These are phyloP conservation scores for Ethmia dodecea DNA, from an alignment of 2,888 invertebrate species.

Conservation along the genomic window DNA sequence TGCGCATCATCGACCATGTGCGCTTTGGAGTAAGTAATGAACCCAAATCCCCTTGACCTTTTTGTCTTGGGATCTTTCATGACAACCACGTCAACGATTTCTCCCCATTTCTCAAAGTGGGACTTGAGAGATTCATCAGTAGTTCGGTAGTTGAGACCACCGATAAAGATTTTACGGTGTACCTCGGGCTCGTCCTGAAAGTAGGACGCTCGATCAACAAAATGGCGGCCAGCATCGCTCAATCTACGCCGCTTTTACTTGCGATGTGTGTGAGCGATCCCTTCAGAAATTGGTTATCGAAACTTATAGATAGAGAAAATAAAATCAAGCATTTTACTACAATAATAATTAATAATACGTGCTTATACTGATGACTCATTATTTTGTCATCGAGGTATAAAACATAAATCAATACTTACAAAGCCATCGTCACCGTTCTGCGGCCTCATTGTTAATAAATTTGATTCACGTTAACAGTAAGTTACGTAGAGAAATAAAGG, in stretches of 20 bases:
- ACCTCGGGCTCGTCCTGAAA: constrained; percentile 87
- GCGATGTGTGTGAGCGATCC: too few species aligned
- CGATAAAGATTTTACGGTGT: constrained; percentile 95
- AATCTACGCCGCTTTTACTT: constrained; percentile 5
- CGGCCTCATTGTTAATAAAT: constrained; percentile 52
- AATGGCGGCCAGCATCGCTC: constrained; percentile 54
- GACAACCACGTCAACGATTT: constrained; percentile 96
- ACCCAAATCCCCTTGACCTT: constrained; percentile 97
- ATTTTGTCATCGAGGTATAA: neutral
- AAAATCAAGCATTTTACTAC: neutral
- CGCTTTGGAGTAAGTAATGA: constrained; percentile 96
- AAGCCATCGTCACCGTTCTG: constrained; percentile 70
- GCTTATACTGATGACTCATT: neutral
- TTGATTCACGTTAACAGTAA: constrained; percentile 1
- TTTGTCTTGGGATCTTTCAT: constrained; percentile 98
- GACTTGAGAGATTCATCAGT: constrained; percentile 94
- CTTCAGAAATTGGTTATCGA: too few species aligned
- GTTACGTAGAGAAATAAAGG: constrained; percentile 4
- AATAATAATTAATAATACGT: constrained; percentile 1
- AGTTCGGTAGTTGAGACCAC: constrained; percentile 95
- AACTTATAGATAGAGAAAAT: neutral
- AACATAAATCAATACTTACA: constrained; percentile 45
- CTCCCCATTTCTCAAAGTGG: constrained; percentile 99
- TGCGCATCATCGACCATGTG: constrained; percentile 99
- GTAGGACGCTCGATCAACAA: constrained; percentile 55